phyloP scores from a whole-genome alignment of 2,113 vertebrate species.

The Rhinoptilus africanus region DNA sequence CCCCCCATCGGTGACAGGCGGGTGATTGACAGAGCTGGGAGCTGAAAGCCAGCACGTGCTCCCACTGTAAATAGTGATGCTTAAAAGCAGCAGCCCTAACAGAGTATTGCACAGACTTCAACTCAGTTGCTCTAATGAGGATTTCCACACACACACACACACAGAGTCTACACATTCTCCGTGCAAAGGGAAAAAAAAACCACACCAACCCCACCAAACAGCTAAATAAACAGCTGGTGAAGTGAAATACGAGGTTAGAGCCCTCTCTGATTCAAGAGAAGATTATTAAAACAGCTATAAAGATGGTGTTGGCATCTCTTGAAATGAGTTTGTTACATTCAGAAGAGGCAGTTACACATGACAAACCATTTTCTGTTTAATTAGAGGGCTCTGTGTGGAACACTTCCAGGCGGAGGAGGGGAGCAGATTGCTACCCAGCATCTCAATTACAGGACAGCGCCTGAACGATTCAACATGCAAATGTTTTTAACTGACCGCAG shows the following conservation, averaged over 20 bases:
- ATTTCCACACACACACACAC: not conserved
- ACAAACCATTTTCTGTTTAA: constrained; percentile 74
- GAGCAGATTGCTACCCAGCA: constrained; percentile 69
- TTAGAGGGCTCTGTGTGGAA: constrained; percentile 72
- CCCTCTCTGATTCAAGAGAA: constrained; percentile 59
- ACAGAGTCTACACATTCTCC: not conserved
- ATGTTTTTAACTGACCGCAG: constrained; percentile 41
- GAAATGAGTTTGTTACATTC: constrained; percentile 70
- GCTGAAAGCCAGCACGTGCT: constrained; percentile 9
- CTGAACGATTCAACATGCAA: constrained; percentile 23
- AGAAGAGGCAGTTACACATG: constrained; percentile 66
- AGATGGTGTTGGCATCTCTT: constrained; percentile 64
- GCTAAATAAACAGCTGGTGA: constrained; percentile 37
- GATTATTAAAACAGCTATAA: constrained; percentile 62
- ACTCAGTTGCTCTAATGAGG: constrained; percentile 62
- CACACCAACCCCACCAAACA: not conserved
- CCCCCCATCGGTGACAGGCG: not conserved
- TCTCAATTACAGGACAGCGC: constrained; percentile 63
- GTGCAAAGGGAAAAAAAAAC: not conserved
- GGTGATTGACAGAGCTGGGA: constrained; percentile 61
- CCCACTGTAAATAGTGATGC: constrained; percentile 56
- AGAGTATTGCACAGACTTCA: not conserved
- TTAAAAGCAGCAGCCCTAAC: constrained; percentile 25
- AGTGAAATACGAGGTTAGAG: constrained; percentile 60
- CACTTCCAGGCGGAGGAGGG: constrained; percentile 73